Evolutionary conservation across 2,113 vertebrate genomes (phyloP), one percentile per base, ranked within the genome.

Genomic region (Halcyon malimbica): DNA sequence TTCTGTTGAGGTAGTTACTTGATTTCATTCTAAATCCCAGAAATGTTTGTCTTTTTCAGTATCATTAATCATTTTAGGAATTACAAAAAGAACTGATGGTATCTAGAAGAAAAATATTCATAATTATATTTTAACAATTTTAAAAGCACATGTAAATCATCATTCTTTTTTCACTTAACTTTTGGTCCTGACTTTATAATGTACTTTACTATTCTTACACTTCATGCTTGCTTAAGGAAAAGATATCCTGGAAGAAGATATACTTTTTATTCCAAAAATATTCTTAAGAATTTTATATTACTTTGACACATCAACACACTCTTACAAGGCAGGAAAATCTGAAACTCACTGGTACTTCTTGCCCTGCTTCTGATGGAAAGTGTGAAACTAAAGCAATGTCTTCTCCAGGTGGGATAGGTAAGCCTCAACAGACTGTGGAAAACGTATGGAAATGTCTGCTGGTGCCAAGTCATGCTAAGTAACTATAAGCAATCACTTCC

Each of bases 11-110:
- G 48, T 91, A 75, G 77, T 70, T 95, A 46, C 71, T 76, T 96
- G 64, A 95, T 90, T 96, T 94, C 48, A 21, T 92, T 97, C 75
- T 59, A 96, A 87, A 91, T 68, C 6, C 31, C 90, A 21, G 39
- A 95, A 89, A 41, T 63, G 7, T 70, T 42, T 83, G 20, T 37
- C 93, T 93, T 75, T 60, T 75, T 89, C 79, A 78, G 6, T 69
- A 41, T 62, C 42, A 54, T 78, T 93, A 93, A 84, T 86, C 13
- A 39, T 37, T 87, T 56, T 62, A 68, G 48, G 12, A 89, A 53
- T 68, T 77, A 86, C 2, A 71, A 57, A 56, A 92, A 80, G 8
- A 83, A 59, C 21, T 54, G 13, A 44, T 44, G 26, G 17, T 41
- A 33, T 24, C 28, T 48, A 80, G 59, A 13, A 63, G 37, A 92